Evolutionary conservation across 2,888 invertebrate genomes (phyloP).

Genomic region (Antitype chi): DNA sequence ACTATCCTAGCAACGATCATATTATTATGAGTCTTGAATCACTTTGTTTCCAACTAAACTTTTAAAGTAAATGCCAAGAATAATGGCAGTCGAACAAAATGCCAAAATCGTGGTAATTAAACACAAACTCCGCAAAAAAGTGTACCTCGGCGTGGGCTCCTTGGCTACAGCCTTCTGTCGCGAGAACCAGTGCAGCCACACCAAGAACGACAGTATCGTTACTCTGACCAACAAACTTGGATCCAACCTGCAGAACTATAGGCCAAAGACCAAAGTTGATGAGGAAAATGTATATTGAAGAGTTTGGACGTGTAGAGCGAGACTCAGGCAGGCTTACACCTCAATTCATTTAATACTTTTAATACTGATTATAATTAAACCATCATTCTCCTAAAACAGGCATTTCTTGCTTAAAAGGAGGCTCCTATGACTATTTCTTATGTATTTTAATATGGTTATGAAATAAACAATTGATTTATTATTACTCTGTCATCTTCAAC

Average conservation of each 20-base stretch:
- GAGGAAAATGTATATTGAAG: slow-evolving; percentile 90
- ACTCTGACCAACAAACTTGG: slow-evolving; percentile 91
- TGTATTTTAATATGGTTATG: too few species aligned
- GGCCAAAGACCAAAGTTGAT: slow-evolving; percentile 91
- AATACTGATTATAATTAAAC: neutral
- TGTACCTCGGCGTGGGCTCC: slow-evolving; percentile 94
- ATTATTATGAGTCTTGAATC: neutral
- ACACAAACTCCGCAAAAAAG: slow-evolving; percentile 91
- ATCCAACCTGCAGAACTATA: slow-evolving; percentile 92
- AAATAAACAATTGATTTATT: too few species aligned
- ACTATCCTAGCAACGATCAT: neutral
- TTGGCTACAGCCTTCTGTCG: slow-evolving; percentile 93
- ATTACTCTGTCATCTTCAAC: too few species aligned
- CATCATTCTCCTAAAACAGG: neutral
- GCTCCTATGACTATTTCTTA: too few species aligned
- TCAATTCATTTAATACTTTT: neutral
- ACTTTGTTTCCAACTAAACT: neutral
- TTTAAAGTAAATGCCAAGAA: too few species aligned
- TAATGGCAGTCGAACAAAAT: too few species aligned
- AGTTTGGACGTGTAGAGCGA: neutral
- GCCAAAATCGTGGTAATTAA: too few species aligned
- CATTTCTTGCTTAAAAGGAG: too few species aligned
- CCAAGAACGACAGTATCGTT: slow-evolving; percentile 90
- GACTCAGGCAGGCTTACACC: too few species aligned
- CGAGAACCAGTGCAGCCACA: slow-evolving; percentile 91